phyloP scores from a whole-genome alignment of 2,113 vertebrate species.

The Macrotis lagotis region DNA sequence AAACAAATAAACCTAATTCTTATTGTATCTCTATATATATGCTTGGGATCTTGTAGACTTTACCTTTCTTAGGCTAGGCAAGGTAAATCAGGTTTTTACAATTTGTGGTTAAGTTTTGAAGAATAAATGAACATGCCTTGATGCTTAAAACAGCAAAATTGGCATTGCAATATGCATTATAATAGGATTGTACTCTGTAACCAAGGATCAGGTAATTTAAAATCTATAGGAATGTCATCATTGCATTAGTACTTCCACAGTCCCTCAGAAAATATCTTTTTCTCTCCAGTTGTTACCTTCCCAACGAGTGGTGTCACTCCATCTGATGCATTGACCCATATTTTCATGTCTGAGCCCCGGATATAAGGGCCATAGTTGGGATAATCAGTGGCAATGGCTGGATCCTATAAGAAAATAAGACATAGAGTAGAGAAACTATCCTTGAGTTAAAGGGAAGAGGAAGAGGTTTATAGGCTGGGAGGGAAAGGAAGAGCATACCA shows the following conservation, averaged over 20 bases:
- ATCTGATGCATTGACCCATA: conserved; percentile 90
- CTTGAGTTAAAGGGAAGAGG: background rate
- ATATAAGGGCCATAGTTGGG: conserved; percentile 83
- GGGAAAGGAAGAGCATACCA: conserved; percentile 81
- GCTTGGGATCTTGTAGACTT: background rate
- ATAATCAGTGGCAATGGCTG: conserved; percentile 88
- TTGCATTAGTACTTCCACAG: background rate
- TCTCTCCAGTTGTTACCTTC: conserved; percentile 84
- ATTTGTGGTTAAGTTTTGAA: background rate
- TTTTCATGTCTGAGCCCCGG: conserved; percentile 82
- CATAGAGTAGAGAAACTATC: background rate
- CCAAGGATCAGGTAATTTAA: background rate
- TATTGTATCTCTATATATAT: background rate
- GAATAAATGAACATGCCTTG: background rate
- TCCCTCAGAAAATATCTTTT: background rate
- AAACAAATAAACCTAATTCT: background rate
- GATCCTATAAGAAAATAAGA: conserved; percentile 85
- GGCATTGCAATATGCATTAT: background rate
- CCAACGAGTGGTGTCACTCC: conserved; percentile 87
- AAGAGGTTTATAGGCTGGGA: background rate
- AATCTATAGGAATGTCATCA: background rate
- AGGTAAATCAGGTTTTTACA: background rate
- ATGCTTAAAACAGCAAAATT: background rate
- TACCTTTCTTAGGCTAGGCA: background rate
- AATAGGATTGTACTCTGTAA: background rate